These are phyloP conservation scores for Montipora efflorescens DNA, from an alignment of 64 coral and sea anemone species.

Conservation along the genomic window DNA sequence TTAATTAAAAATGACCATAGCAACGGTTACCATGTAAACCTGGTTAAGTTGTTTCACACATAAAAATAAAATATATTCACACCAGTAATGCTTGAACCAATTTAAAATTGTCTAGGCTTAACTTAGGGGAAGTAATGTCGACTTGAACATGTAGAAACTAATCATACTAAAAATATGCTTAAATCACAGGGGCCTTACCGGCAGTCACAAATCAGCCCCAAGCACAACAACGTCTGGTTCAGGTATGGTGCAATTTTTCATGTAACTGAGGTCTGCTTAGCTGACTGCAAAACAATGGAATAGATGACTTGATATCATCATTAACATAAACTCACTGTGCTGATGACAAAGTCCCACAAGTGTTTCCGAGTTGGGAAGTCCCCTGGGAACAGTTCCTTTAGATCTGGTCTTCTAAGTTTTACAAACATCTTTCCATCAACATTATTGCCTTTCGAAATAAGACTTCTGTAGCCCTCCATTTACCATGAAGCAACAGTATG, in stretches of 20 bases:
- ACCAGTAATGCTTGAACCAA: not conserved
- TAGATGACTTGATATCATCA: not conserved
- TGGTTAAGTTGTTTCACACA: not conserved
- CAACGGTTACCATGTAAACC: too few relatives aligned
- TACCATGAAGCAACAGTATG: not conserved
- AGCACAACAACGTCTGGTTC: not conserved
- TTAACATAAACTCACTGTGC: not conserved
- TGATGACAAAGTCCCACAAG: not conserved
- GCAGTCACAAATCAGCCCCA: not conserved
- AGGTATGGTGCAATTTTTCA: too few relatives aligned
- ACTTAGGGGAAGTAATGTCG: not conserved
- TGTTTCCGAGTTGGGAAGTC: too few relatives aligned
- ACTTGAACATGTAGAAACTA: too few relatives aligned
- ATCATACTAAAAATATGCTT: conserved; percentile 23
- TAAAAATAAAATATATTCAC: not conserved
- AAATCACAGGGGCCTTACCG: not conserved
- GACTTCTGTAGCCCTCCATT: too few relatives aligned
- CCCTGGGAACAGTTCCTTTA: not conserved
- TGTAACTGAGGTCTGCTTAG: too few relatives aligned
- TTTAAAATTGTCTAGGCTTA: not conserved
- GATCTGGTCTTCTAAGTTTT: conserved; percentile 14
- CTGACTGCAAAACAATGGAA: not conserved
- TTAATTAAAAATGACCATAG: too few relatives aligned
- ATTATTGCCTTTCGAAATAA: conserved; percentile 3
- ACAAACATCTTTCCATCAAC: conserved; percentile 4